These are phyloP conservation scores for Eupithecia tripunctaria DNA, from an alignment of 2,888 invertebrate species.

Conservation along the genomic window DNA sequence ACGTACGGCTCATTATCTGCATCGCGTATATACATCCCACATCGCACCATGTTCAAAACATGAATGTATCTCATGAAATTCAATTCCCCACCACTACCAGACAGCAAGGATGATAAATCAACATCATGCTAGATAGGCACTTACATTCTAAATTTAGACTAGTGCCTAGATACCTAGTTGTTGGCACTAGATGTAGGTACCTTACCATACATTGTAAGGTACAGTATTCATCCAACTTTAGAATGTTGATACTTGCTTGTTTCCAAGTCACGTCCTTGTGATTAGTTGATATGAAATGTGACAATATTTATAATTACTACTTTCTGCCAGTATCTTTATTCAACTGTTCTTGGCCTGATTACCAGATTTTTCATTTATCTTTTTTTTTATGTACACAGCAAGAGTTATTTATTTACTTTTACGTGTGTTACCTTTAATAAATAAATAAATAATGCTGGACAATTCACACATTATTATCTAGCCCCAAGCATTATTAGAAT, in stretches of 20 bases:
- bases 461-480: no score
- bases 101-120: not conserved
- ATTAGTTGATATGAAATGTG: not conserved
- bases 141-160: conserved; percentile 8
- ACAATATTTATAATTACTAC: not conserved
- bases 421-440: no score
- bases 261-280: not conserved
- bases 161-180: not conserved
- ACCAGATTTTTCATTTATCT: no score
- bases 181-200: conserved; percentile 10
- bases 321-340: not conserved
- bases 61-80: not conserved
- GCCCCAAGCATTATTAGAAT: no score
- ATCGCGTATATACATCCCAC: not conserved
- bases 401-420: no score
- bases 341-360: not conserved
- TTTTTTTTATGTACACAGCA: no score
- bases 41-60: not conserved
- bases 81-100: not conserved
- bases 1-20: not conserved
- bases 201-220: conserved; percentile 1
- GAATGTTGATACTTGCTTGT: not conserved
- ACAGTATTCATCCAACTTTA: not conserved
- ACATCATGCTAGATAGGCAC: not conserved
- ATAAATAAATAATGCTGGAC: no score